phyloP scores from a whole-genome alignment of 2,888 invertebrate genomes.

The Microctonus hyperodae region DNA sequence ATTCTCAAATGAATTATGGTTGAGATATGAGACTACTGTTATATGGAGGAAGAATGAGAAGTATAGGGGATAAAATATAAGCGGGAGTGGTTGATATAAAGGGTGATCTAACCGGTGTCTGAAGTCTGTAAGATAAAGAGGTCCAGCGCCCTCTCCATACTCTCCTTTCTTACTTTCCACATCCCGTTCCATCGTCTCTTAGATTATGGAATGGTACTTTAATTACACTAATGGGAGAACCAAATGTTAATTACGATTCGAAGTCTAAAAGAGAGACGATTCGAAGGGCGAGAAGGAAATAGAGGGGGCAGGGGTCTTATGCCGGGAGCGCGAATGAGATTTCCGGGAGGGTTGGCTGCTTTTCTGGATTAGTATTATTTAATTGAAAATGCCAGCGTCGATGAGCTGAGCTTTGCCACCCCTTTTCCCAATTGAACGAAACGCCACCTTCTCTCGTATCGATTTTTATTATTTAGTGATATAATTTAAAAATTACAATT shows the following conservation, averaged over 20 bases:
- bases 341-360: slow-evolving; percentile 48
- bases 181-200: slow-evolving; percentile 55
- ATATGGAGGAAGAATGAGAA: slow-evolving; percentile 23
- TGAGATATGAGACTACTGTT: slow-evolving; percentile 36
- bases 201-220: slow-evolving; percentile 74
- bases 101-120: slow-evolving; percentile 46
- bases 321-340: slow-evolving; percentile 44
- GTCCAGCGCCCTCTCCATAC: slow-evolving; percentile 45
- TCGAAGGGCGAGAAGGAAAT: slow-evolving; percentile 38
- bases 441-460: slow-evolving; percentile 3
- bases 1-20: slow-evolving; percentile 35
- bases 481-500: neutral
- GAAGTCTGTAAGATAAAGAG: slow-evolving; percentile 64
- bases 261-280: slow-evolving; percentile 67
- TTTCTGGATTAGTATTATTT: slow-evolving; percentile 62
- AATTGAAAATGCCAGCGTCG: slow-evolving; percentile 58
- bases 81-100: slow-evolving; percentile 7
- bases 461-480: neutral
- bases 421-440: slow-evolving; percentile 31
- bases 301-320: slow-evolving; percentile 41
- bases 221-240: slow-evolving; percentile 80
- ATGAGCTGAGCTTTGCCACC: slow-evolving; percentile 35
- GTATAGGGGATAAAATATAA: slow-evolving; percentile 5
- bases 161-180: slow-evolving; percentile 6
- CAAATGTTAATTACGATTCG: slow-evolving; percentile 79